Evolutionary conservation across 2,113 vertebrate species (phyloP).

Genomic region (Centropus unirufus): DNA sequence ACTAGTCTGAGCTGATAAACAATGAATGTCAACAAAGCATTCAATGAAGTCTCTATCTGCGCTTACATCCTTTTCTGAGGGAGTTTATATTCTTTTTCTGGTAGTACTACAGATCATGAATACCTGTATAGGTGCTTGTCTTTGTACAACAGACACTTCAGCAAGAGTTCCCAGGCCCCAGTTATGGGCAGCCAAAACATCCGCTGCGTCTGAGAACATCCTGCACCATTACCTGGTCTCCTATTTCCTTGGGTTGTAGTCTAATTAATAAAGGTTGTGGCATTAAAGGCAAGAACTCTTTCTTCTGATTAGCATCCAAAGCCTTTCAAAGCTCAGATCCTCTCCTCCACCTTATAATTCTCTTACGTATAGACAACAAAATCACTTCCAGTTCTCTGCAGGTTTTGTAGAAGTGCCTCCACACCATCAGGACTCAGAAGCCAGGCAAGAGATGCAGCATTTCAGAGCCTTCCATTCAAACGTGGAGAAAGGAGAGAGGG

Average conservation of each 20-base stretch:
- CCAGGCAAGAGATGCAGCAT: not conserved
- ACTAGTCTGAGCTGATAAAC: slow-evolving; percentile 69
- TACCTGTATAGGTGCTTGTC: not conserved
- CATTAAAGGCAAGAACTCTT: not conserved
- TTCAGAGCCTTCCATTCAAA: not conserved
- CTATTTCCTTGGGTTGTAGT: not conserved
- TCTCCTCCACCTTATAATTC: not conserved
- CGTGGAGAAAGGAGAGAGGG: not conserved
- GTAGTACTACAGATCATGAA: not conserved
- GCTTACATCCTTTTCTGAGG: not conserved
- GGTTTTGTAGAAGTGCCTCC: not conserved
- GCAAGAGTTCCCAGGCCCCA: not conserved
- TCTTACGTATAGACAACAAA: not conserved
- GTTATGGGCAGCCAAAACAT: not conserved
- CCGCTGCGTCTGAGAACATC: not conserved
- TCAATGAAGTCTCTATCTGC: slow-evolving; percentile 47
- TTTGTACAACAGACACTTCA: not conserved
- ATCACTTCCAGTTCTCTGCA: not conserved
- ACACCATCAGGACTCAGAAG: not conserved
- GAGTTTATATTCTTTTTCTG: not conserved
- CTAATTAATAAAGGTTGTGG: not conserved
- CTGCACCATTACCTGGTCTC: not conserved
- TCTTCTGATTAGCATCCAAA: not conserved
- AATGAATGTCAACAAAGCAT: slow-evolving; percentile 61
- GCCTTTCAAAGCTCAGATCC: not conserved